Conservation (phyloP, 2,888 invertebrate genomes). For the Trachelus iudaicus region DNA sequence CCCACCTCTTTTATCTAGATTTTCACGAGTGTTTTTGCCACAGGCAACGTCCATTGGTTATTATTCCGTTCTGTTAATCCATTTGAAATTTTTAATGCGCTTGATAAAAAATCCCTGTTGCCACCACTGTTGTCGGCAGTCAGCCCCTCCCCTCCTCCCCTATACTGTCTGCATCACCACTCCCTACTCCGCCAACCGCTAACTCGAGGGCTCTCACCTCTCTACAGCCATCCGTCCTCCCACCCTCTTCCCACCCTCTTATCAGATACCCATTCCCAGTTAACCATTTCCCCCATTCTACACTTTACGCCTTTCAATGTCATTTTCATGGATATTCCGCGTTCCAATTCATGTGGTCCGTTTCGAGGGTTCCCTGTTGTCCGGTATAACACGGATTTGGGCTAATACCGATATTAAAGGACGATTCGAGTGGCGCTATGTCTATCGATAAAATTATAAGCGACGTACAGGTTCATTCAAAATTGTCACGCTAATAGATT, state of each 20-base stretch:
- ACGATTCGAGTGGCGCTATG: not conserved
- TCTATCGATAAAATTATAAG: not conserved
- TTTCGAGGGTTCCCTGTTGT: not conserved
- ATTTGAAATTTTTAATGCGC: not conserved
- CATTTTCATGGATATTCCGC: not conserved
- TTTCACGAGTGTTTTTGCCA: not conserved
- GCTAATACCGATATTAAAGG: not conserved
- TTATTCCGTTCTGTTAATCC: not conserved
- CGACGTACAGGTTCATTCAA: not conserved
- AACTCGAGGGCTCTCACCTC: not conserved
- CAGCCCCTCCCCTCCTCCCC: not conserved
- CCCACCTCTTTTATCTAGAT: constrained; percentile 2
- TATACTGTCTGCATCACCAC: not conserved
- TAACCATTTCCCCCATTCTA: not conserved
- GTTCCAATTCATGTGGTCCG: not conserved
- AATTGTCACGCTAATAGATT: not conserved
- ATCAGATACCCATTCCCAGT: not conserved
- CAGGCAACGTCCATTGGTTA: not conserved
- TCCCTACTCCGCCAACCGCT: not conserved
- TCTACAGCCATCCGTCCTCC: not conserved
- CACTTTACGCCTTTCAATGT: not conserved
- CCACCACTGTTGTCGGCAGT: not conserved
- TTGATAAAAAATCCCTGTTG: not conserved
- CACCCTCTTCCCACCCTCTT: not conserved
- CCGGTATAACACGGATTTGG: not conserved